Conservation (phyloP, 2,113 vertebrate genomes). For the Marmota monax region DNA sequence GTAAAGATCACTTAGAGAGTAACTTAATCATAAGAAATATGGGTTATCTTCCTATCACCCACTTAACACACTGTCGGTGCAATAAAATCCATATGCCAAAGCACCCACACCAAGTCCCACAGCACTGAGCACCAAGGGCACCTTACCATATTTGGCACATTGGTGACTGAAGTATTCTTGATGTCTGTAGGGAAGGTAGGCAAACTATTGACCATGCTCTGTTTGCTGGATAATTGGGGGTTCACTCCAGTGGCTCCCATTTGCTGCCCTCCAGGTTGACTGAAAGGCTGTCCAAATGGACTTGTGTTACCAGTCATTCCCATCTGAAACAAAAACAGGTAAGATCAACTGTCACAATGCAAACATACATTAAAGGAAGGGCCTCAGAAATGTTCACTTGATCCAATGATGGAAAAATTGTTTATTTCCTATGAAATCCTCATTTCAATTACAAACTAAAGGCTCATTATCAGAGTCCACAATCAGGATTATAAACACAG, state of each 20-base stretch:
- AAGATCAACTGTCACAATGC: not conserved
- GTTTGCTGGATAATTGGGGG: slow-evolving; percentile 94
- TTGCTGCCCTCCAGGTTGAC: slow-evolving; percentile 94
- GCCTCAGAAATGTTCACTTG: not conserved
- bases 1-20: not conserved
- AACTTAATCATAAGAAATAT: not conserved
- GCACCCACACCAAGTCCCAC: not conserved
- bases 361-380: not conserved
- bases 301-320: slow-evolving; percentile 93
- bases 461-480: not conserved
- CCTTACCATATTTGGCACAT: slow-evolving; percentile 97
- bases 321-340: slow-evolving; percentile 90
- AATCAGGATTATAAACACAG: not conserved
- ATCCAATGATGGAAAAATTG: not conserved
- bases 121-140: not conserved
- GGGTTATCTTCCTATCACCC: not conserved
- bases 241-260: slow-evolving; percentile 94
- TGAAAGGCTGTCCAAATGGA: slow-evolving; percentile 95
- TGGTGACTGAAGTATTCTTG: slow-evolving; percentile 94
- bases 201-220: slow-evolving; percentile 94
- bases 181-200: slow-evolving; percentile 94
- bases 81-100: not conserved
- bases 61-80: not conserved
- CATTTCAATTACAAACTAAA: slow-evolving; percentile 5
- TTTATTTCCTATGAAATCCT: not conserved